phyloP scores from a whole-genome alignment of 2,888 invertebrate genomes.

The Euplexia lucipara region DNA sequence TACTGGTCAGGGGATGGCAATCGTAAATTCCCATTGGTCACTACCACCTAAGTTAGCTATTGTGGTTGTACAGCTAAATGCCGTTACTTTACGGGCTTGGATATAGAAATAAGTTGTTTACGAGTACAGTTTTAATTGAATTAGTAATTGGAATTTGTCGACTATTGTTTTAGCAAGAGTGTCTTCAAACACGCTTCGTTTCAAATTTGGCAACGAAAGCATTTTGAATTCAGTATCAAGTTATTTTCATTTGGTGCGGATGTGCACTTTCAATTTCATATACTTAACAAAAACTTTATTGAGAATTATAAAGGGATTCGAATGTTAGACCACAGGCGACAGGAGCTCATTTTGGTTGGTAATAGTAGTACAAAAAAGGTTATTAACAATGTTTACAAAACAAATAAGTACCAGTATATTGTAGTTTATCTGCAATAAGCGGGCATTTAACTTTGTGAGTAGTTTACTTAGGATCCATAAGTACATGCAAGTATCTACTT shows the following conservation, averaged over 20 bases:
- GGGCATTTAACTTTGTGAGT: slow-evolving; percentile 17
- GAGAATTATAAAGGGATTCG: too few relatives aligned
- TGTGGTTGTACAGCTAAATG: slow-evolving; percentile 65
- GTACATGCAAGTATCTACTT: background rate
- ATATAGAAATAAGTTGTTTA: slow-evolving; percentile 46
- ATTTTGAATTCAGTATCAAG: slow-evolving; percentile 27
- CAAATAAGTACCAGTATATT: too few relatives aligned
- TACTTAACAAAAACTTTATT: too few relatives aligned
- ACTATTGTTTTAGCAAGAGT: slow-evolving; percentile 43
- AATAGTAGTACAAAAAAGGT: too few relatives aligned
- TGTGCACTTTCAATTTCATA: slow-evolving; percentile 29
- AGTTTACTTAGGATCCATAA: slow-evolving; percentile 13
- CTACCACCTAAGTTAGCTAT: slow-evolving; percentile 70
- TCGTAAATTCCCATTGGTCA: slow-evolving; percentile 75
- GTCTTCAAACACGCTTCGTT: slow-evolving; percentile 21
- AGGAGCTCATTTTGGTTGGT: too few relatives aligned
- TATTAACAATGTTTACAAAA: too few relatives aligned
- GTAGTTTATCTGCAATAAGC: background rate
- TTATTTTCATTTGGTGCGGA: slow-evolving; percentile 10
- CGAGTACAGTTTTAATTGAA: slow-evolving; percentile 55
- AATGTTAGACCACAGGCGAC: too few relatives aligned
- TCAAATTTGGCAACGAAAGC: slow-evolving; percentile 37
- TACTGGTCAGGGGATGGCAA: slow-evolving; percentile 54
- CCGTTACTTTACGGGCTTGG: slow-evolving; percentile 65
- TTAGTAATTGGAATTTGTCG: slow-evolving; percentile 30